Evolutionary conservation across 2,113 vertebrate genomes (phyloP), one percentile per base, ranked within the genome.

Genomic region (Aspiorhynchus laticeps): DNA sequence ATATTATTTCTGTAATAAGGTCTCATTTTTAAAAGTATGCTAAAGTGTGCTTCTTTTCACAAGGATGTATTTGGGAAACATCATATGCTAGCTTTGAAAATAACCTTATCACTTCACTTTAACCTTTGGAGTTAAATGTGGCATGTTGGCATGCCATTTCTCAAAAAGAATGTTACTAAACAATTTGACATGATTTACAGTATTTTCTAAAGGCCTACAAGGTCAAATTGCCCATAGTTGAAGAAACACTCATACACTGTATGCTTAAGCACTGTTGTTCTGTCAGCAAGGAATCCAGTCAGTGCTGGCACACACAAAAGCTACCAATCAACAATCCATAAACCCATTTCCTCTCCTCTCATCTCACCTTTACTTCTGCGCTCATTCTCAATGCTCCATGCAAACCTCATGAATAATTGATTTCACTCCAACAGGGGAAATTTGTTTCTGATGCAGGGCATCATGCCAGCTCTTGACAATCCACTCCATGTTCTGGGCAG

Each of bases 331-430:
- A 83, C 53, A 76, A 51, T 74, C 71, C 53, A 65, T 67, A 83
- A 76, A 65, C 7, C 71, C 43, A 46, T 51, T 75, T 84, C 67
- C 71, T 26, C 69, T 83, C 51, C 28, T 17, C 38, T 84, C 67
- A 43, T 48, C 69, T 83, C 38, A 14, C 33, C 36, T 85, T 19
- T 26, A 76, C 63, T 73, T 33, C 61, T 53, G 41, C 0, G n/a
- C 69, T 81, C 51, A 48, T 85, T 86, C 88, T 91, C 88, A 92
- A 86, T 85, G 81, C 91, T 88, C 84, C 83, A 87, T 90, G 88
- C 89, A 87, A 86, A 88, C 77, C 63, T 63, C 89, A 93, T 94
- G 92, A 93, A 93, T 93, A 92, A 93, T 88, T 90, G 86, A 93
- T 93, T 90, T 90, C 78, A 73, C 82, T 80, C 83, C 53, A 69